Base-by-base conservation (phyloP, 2,888 invertebrate species). In the Hypolimnas misippus region DNA sequence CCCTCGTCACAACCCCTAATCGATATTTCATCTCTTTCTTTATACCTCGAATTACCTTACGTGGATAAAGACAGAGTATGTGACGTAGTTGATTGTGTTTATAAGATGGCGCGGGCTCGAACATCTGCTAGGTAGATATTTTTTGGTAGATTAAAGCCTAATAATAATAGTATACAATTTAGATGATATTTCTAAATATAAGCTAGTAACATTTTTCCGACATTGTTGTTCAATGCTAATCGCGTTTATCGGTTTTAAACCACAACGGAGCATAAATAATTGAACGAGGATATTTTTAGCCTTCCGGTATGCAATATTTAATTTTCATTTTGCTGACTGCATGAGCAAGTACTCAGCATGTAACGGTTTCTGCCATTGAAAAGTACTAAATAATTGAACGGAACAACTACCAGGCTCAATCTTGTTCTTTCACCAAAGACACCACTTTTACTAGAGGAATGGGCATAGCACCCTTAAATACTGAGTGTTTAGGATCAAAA, bases 41-140 rank as follows among this genome's bases (percentile, higher is more conserved):
- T 61, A 3, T 38, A 44, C n/a, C n/a, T 3, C 7, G 8, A 56
- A 59, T 63, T 59, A 19, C 14, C 2, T 31, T 21, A 16, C 53
- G 44, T 49, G 54, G 70, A 77, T 66, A 67, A 76, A 77, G 77
- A 77, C 57, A 64, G 69, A 76, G 51, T 19, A 63, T 54, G 51
- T 59, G 55, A 50, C 40, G 38, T 63, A 70, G 57, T 55, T 57
- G 59, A 68, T 81, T 83, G 81, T 86, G 83, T 82, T 82, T 8
- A 79, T 81, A 72, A 73, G 62, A 74, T 77, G 79, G 81, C 82
- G 81, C 83, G 83, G 78, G 83, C 81, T 73, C 77, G 84, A 91
- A 89, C 91, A 91, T 89, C 91, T 92, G 91, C 91, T 86, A 69
- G 78, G 76, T 76, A 78, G 76, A 83, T 86, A 83, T 84, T 85